phyloP scores from a whole-genome alignment of 2,888 invertebrate species.

The Epistrophe grossulariae region DNA sequence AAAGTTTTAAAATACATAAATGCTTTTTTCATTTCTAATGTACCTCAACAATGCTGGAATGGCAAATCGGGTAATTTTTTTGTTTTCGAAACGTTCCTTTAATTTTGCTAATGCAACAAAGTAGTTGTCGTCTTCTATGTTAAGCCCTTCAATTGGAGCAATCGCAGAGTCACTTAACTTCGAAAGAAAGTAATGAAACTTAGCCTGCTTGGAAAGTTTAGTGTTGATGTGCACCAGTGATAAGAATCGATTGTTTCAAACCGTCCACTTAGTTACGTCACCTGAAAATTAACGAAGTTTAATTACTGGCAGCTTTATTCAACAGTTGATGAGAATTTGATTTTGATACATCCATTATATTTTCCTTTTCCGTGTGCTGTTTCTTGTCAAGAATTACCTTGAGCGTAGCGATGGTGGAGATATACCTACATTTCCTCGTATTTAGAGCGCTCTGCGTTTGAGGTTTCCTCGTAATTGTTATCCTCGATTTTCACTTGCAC shows the following conservation, averaged over 20 bases:
- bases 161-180: neutral
- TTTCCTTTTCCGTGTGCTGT: neutral
- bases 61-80: too few species aligned
- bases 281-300: constrained; percentile 27
- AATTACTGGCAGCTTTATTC: constrained; percentile 15
- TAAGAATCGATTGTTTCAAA: constrained; percentile 40
- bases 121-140: constrained; percentile 32
- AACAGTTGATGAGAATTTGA: neutral
- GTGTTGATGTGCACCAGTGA: constrained; percentile 16
- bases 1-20: too few species aligned
- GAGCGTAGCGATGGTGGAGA: neutral
- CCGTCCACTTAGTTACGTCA: constrained; percentile 50
- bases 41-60: too few species aligned
- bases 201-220: constrained; percentile 12
- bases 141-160: constrained; percentile 13
- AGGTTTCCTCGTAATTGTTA: neutral
- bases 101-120: constrained; percentile 14
- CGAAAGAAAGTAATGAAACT: constrained; percentile 26
- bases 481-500: constrained; percentile 9
- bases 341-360: neutral
- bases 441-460: neutral
- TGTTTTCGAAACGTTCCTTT: constrained; percentile 36
- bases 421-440: constrained; percentile 4
- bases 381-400: neutral
- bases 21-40: too few species aligned